Base-by-base conservation (phyloP, 2,888 invertebrate species). In the Leucoma salicis region DNA sequence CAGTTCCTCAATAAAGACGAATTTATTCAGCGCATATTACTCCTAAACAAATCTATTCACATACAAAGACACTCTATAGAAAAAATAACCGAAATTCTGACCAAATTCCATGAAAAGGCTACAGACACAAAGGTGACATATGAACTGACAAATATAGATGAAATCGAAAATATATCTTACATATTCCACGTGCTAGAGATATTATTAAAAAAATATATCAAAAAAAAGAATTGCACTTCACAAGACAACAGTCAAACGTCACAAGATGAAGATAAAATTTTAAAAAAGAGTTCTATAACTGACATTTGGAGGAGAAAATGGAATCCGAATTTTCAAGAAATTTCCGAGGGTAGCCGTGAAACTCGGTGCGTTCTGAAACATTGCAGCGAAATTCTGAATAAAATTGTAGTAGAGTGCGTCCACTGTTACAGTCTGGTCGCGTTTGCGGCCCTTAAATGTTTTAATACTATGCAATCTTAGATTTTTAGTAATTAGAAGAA, bases 221-320 rank as follows among this genome's bases (percentile, higher is more conserved):
- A 62, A 49, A 42, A 42, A 0, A 64, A 57, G 42, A 49, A 56
- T 1, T 10, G 29, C 1, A 45, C 44, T 0, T 66, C 58, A 12
- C 68, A 72, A 42, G 21, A 12, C 0, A 67, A 43, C 0, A 43
- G 50, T 0, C 70, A 71, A 37, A 39, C 31, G 0, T 74, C 76
- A 0, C 78, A 78, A 37, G 66, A 70, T 0, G 69, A 70, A 0
- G 61, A 66, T 0, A 68, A 40, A 14, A 13, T 56, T 0, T 42
- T 79, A 0, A 84, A 70, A 49, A 79, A 63, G 4, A 82, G 74
- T 49, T 67, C 74, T 0, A 62, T 88, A 11, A 60, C 74, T 0
- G 84, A 85, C 15, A 66, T 87, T 8, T 88, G 88, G 88, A 63
- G 76, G 27, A 80, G 60, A 37, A 86, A 81, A 56, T 88, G 87